A percentile compares a stretch with the other conserved stretches of the same genome.
Evolutionary conservation across 2,888 invertebrate species (phyloP).

Genomic region (Mesorhabditis belari): DNA sequence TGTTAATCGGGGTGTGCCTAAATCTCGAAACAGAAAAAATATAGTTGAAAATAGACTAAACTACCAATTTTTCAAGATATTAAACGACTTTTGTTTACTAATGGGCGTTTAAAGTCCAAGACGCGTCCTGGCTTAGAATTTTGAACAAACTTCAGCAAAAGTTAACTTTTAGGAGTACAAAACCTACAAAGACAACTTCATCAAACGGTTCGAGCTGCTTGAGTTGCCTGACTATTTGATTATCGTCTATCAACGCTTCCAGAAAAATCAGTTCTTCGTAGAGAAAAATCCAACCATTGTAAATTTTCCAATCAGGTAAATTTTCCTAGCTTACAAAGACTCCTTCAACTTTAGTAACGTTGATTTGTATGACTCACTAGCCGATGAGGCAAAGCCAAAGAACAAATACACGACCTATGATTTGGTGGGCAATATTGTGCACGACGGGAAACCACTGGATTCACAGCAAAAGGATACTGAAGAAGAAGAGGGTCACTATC

Average conservation of each 20-base stretch:
- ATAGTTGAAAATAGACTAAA: not conserved
- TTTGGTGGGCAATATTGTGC: conserved; percentile 95
- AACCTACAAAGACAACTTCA: conserved; percentile 94
- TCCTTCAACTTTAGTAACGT: conserved; percentile 69
- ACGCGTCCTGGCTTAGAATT: conserved; percentile 3
- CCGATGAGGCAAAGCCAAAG: conserved; percentile 66
- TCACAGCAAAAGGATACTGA: not conserved
- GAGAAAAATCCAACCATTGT: conserved; percentile 99
- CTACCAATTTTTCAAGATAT: not conserved
- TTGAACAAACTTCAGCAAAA: not conserved
- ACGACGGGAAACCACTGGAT: conserved; percentile 79
- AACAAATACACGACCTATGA: conserved; percentile 82
- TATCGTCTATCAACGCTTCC: conserved; percentile 91
- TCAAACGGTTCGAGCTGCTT: conserved; percentile 92
- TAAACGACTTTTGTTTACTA: not conserved
- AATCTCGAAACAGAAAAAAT: not conserved
- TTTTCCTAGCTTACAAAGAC: not conserved
- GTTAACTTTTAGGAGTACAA: conserved; percentile 71
- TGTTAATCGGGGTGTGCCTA: not conserved
- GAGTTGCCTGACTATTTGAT: conserved; percentile 66
- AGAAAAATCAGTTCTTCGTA: conserved; percentile 94
- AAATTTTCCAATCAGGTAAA: conserved; percentile 96
- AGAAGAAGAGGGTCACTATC: not conserved
- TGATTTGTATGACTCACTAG: conserved; percentile 88
- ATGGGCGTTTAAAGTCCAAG: too few species aligned